Base-by-base conservation (phyloP, 2,113 vertebrate genomes). In the Tachycineta bicolor region DNA sequence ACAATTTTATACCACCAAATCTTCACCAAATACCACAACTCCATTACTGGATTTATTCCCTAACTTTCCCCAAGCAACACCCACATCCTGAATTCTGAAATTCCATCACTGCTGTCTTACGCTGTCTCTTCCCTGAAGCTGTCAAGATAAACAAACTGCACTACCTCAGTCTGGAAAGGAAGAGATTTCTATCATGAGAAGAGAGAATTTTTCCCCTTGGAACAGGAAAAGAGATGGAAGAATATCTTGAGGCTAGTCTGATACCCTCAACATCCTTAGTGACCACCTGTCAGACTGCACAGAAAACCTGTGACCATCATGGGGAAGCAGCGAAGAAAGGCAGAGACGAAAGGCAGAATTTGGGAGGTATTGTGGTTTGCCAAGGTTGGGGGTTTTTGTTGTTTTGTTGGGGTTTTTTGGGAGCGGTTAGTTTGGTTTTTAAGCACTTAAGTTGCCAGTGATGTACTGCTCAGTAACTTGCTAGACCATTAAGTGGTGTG, bases 381-480 rank as follows among this genome's bases (percentile, higher is more conserved):
- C 46, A 18, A 15, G 43, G 7, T 43, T 41, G 29, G 9, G 1
- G 3, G 6, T 60, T 47, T 39, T 87, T 55, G 13, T 37, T 77
- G 47, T 23, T 11, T 63, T 34, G 5, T 9, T 6, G 3, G 15
- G 46, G 7, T 37, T 37, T 37, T 37, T 44, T 44, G 18, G 7
- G 11, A n/a, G n/a, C n/a, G n/a, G 41, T 43, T 37, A 37, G 8
- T 44, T 43, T 60, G 46, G 5, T 9, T 58, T 76, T 64, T 17
- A 67, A 75, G 31, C 8, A 3, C 71, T 92, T 10, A 3, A 59
- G 17, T 8, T 21, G 37, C 43, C 58, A 91, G 69, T 82, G 90
- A 64, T 46, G 67, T 93, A 75, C 16, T 96, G 70, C 74, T 89
- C 64, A 83, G 53, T 79, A 82, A 84, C 88, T 89, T 78, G 31